Evolutionary conservation across 2,797 vertebrate genomes (phyloP).

Genomic region (Borostomias antarcticus): DNA sequence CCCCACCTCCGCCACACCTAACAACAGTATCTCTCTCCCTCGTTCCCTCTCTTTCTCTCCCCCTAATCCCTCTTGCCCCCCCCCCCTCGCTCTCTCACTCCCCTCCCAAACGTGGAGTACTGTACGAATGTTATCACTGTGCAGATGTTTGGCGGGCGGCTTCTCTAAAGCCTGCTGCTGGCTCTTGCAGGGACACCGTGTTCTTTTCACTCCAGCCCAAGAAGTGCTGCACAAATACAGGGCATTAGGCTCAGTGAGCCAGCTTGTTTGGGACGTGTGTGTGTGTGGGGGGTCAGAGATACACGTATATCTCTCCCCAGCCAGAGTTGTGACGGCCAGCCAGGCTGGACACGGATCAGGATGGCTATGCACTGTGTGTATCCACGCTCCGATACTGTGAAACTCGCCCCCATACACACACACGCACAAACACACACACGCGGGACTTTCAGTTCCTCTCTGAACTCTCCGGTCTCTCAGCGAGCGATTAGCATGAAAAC

Average conservation of each 20-base stretch:
- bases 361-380: slow-evolving; percentile 3
- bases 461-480: background rate
- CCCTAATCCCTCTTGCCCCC: slow-evolving; percentile 17
- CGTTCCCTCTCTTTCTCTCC: slow-evolving; percentile 14
- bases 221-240: slow-evolving; percentile 50
- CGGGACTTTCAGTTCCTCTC: background rate
- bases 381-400: background rate
- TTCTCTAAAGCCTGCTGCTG: slow-evolving; percentile 48
- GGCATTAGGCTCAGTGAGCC: slow-evolving; percentile 53
- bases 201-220: slow-evolving; percentile 30
- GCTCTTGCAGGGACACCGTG: slow-evolving; percentile 50
- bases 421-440: background rate
- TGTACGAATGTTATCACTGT: slow-evolving; percentile 71
- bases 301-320: slow-evolving; percentile 49
- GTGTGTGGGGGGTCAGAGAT: slow-evolving; percentile 32
- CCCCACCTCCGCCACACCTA: slow-evolving; percentile 18
- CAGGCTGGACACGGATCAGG: slow-evolving; percentile 46
- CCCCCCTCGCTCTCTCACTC: slow-evolving; percentile 15
- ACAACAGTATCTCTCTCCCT: slow-evolving; percentile 24
- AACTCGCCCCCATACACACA: background rate
- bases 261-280: slow-evolving; percentile 23
- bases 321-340: slow-evolving; percentile 36
- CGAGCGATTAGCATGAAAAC: background rate
- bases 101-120: slow-evolving; percentile 48
- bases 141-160: slow-evolving; percentile 59